These are phyloP conservation scores for Colostygia pectinataria DNA, from an alignment of 2,888 invertebrate species.

Conservation along the genomic window DNA sequence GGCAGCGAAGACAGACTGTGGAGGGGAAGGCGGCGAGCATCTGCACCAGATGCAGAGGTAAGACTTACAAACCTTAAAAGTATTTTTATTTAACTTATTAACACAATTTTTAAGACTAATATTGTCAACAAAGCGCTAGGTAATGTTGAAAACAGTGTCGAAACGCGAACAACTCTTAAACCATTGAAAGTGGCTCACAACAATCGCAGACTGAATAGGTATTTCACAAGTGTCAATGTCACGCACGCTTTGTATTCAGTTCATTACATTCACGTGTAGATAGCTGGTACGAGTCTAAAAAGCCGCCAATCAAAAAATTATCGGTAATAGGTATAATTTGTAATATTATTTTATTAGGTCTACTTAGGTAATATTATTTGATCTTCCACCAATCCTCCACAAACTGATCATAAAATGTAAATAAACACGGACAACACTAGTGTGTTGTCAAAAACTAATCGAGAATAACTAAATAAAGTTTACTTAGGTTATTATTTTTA, in stretches of 20 bases:
- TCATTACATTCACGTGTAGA: slow-evolving; percentile 21
- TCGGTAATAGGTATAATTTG: too few species aligned
- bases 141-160: slow-evolving; percentile 23
- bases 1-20: slow-evolving; percentile 84
- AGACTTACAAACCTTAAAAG: slow-evolving; percentile 27
- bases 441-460: neutral
- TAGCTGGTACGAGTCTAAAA: neutral
- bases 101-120: too few species aligned
- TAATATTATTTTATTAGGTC: too few species aligned
- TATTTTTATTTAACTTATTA: too few species aligned
- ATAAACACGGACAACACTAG: too few species aligned
- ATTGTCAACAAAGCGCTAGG: slow-evolving; percentile 10
- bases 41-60: slow-evolving; percentile 78
- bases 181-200: slow-evolving; percentile 36
- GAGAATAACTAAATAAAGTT: too few species aligned
- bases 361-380: too few species aligned
- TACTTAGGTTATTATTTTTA: too few species aligned
- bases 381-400: too few species aligned
- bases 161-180: slow-evolving; percentile 30
- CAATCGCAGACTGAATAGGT: slow-evolving; percentile 29
- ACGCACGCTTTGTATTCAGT: slow-evolving; percentile 32
- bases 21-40: slow-evolving; percentile 74
- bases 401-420: neutral
- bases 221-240: slow-evolving; percentile 48
- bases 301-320: slow-evolving; percentile 7